These are phyloP conservation scores for Sphaerophoria taeniata DNA, from an alignment of 2,888 invertebrate species.

Conservation along the genomic window DNA sequence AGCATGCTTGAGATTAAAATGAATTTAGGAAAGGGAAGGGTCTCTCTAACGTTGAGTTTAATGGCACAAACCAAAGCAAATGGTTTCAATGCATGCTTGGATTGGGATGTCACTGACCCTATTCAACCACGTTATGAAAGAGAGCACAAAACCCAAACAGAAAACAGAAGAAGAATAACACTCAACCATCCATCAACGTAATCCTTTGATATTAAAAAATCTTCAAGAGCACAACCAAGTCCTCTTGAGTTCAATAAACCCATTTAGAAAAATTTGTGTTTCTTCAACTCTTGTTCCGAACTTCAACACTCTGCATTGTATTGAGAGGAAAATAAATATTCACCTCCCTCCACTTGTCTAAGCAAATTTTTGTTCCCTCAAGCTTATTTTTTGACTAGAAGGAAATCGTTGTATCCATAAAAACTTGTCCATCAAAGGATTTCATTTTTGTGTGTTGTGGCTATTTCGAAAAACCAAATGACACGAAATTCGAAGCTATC, in stretches of 20 bases:
- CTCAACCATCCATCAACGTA: slow-evolving; percentile 18
- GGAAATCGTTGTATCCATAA: background rate
- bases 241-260: slow-evolving; percentile 31
- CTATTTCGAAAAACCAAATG: background rate
- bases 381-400: background rate
- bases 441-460: background rate
- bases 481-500: slow-evolving; percentile 33
- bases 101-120: no score
- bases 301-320: background rate
- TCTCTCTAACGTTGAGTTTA: no score
- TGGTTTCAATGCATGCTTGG: no score
- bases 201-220: slow-evolving; percentile 11
- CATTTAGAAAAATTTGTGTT: background rate
- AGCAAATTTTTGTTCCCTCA: background rate
- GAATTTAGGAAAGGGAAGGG: no score
- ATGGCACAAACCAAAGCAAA: no score
- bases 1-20: no score
- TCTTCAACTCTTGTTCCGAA: slow-evolving; percentile 7
- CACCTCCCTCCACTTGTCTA: background rate
- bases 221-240: slow-evolving; percentile 2
- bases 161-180: background rate
- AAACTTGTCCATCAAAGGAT: slow-evolving; percentile 29
- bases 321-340: background rate
- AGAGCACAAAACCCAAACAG: background rate
- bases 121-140: no score